Base-by-base conservation (phyloP, 2,888 invertebrate species). In the Ptychoptera albimana region DNA sequence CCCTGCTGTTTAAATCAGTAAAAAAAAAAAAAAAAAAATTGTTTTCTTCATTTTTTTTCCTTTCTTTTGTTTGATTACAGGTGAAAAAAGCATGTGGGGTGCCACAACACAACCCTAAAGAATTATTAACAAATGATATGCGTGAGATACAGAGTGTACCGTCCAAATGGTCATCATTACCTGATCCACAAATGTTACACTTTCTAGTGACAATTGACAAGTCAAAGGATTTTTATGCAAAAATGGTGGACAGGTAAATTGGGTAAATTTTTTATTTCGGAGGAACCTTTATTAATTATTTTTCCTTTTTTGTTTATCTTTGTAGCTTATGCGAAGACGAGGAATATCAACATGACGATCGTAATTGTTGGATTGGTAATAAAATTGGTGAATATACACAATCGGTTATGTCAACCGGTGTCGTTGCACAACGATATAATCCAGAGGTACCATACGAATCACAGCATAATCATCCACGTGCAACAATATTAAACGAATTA, bases 151-250 rank as follows among this genome's bases (percentile, higher is more conserved):
- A 71, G 42, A 67, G 70, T 2, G 72, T 75, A 1, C 69, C 73
- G 1, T 73, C 73, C 60, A 68, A 75, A 35, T 69, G 76, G 52
- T 68, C 74, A 0, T 73, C 76, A 1, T 73, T 78, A 1, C 77
- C 76, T 7, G 77, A 78, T 52, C 71, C 74, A 0, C 75, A 75
- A 53, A 70, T 80, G 41, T 59, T 74, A 23, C 73, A 74, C 53
- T 79, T 80, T 56, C 67, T 79, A 9, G 73, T 75, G 8, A 74
- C 74, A 11, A 71, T 80, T 43, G 73, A 75, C 15, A 72, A 74
- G 56, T 85, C 82, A 47, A 82, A 82, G 62, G 82, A 83, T 54
- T 84, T 92, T 61, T 93, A 88, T 66, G 75, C 80, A 31, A 77
- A 78, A 53, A 71, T 92, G 36, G 83, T 89, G 4, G 83, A 87